These are phyloP conservation scores for Lydus trimaculatus DNA, from an alignment of 2,888 invertebrate genomes.

Conservation along the genomic window DNA sequence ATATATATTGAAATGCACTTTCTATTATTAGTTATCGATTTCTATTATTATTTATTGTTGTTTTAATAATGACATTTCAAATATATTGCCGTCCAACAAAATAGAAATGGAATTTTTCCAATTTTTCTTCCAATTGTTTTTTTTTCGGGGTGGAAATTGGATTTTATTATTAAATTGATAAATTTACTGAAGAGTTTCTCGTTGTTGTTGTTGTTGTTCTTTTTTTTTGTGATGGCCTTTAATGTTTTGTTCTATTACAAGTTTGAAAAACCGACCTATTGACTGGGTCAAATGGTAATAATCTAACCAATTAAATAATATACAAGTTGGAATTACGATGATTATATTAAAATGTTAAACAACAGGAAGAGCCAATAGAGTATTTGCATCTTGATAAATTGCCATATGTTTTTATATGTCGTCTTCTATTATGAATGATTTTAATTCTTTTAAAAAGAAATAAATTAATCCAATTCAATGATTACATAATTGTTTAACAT, in stretches of 20 bases:
- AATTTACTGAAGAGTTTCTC: too few relatives aligned
- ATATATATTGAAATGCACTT: neutral
- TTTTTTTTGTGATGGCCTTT: too few relatives aligned
- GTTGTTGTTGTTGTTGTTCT: neutral
- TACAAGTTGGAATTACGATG: slow-evolving; percentile 43
- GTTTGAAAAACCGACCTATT: slow-evolving; percentile 31
- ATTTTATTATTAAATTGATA: neutral
- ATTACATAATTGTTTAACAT: slow-evolving; percentile 5
- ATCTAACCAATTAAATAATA: slow-evolving; percentile 47
- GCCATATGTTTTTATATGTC: slow-evolving; percentile 3
- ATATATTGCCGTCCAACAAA: neutral
- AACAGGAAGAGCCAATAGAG: slow-evolving; percentile 54
- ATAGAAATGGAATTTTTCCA: neutral
- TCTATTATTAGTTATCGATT: slow-evolving; percentile 4
- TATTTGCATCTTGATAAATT: slow-evolving; percentile 49
- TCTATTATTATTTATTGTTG: slow-evolving; percentile 1
- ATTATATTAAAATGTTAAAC: slow-evolving; percentile 47
- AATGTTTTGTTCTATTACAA: neutral
- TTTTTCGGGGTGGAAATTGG: neutral
- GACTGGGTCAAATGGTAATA: slow-evolving; percentile 47
- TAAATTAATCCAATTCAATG: slow-evolving; percentile 30
- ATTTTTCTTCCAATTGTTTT: neutral
- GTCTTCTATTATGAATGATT: neutral
- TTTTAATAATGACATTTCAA: slow-evolving; percentile 1
- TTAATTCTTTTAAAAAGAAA: slow-evolving; percentile 7